phyloP scores from a whole-genome alignment of 2,797 vertebrate species.

The Coccyzus lansbergi region DNA sequence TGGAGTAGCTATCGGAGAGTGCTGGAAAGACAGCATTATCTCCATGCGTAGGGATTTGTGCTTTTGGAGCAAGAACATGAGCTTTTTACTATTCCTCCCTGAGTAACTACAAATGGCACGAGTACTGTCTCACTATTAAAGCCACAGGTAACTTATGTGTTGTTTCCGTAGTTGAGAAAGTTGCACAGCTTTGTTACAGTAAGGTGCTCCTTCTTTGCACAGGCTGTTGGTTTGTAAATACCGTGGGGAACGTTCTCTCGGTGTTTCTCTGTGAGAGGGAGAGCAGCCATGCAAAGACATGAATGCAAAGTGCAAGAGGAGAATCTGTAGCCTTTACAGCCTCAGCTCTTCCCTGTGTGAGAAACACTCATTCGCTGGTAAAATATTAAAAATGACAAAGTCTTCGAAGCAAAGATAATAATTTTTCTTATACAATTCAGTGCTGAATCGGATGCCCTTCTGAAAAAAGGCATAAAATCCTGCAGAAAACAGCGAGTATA shows the following conservation, averaged over 20 bases:
- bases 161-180: background rate
- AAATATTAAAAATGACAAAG: too few species aligned
- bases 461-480: too few species aligned
- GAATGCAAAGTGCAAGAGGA: background rate
- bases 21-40: background rate
- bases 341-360: background rate
- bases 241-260: fast-evolving
- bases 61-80: background rate
- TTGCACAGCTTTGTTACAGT: background rate
- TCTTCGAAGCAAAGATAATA: too few species aligned
- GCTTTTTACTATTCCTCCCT: background rate
- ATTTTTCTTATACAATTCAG: too few species aligned
- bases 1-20: background rate
- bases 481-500: too few species aligned
- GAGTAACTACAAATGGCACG: background rate
- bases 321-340: background rate
- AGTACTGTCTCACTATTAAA: background rate
- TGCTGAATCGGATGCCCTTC: too few species aligned
- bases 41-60: background rate
- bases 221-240: background rate
- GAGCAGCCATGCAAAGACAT: background rate
- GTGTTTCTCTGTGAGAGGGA: background rate
- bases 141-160: background rate
- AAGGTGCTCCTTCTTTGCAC: background rate
- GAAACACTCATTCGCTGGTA: too few species aligned